Conservation (phyloP, 2,797 vertebrate genomes). For the Trachurus trachurus region DNA sequence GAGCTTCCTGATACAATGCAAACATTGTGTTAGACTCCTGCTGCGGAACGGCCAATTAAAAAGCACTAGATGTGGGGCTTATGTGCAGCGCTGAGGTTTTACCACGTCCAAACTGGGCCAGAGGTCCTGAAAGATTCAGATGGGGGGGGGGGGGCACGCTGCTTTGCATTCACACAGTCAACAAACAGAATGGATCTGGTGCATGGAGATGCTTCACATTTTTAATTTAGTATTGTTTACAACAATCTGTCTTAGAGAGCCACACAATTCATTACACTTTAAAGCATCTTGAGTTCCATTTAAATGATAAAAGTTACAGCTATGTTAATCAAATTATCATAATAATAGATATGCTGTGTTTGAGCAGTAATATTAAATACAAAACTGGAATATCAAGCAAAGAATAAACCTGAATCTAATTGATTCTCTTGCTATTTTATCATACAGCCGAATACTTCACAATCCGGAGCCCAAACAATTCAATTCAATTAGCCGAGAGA, state of each 20-base stretch:
- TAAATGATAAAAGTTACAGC: not conserved
- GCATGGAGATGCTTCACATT: constrained; percentile 10
- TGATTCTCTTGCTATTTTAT: not conserved
- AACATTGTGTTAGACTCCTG: constrained; percentile 52
- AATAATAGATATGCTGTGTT: not conserved
- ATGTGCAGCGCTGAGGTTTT: constrained; percentile 33
- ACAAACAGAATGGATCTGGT: constrained; percentile 39
- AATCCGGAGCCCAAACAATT: not conserved
- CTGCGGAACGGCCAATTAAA: constrained; percentile 77
- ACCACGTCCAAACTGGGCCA: constrained; percentile 55
- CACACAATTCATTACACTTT: not conserved
- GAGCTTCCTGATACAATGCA: constrained; percentile 59
- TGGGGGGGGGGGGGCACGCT: not conserved
- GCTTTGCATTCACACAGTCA: constrained; percentile 25
- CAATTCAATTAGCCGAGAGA: not conserved
- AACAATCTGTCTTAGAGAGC: not conserved
- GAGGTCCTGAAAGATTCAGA: constrained; percentile 66
- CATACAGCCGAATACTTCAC: not conserved
- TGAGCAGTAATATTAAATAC: not conserved
- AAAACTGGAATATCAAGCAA: not conserved
- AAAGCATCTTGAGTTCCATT: not conserved
- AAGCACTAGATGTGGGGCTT: constrained; percentile 45
- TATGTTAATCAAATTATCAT: not conserved
- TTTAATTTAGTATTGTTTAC: constrained; percentile 13
- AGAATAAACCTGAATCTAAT: not conserved